These are phyloP conservation scores for Conus ventricosus DNA, from an alignment of 1,140 invertebrate genomes.

Conservation along the genomic window DNA sequence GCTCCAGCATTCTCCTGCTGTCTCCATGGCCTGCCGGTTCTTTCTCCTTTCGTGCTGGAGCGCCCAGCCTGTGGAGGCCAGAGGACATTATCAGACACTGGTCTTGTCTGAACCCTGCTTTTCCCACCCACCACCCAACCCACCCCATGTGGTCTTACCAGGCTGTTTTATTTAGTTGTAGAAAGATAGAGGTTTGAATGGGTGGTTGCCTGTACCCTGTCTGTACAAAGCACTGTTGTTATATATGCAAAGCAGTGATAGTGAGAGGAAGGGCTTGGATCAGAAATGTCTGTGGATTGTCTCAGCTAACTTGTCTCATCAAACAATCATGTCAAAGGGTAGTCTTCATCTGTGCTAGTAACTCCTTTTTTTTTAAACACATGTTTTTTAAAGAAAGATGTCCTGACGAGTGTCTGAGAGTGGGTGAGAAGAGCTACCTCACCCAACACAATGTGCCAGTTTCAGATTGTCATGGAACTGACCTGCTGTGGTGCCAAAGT, in stretches of 20 bases:
- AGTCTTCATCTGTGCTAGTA: background rate
- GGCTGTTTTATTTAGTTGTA: too few species aligned
- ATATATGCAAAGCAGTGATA: too few species aligned
- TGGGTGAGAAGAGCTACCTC: constrained; percentile 16
- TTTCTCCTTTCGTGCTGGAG: constrained; percentile 11
- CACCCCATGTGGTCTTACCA: too few species aligned
- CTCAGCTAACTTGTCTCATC: constrained; percentile 14
- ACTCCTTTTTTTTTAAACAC: background rate
- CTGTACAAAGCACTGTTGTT: too few species aligned
- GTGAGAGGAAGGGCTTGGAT: too few species aligned
- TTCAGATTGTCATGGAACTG: background rate
- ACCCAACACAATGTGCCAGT: background rate
- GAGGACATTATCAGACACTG: background rate
- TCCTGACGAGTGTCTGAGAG: background rate
- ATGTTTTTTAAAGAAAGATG: too few species aligned
- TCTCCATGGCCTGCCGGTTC: background rate
- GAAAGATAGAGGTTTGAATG: too few species aligned
- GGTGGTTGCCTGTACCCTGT: too few species aligned
- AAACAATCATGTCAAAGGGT: background rate
- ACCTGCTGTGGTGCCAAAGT: constrained; percentile 11
- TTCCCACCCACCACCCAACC: too few species aligned
- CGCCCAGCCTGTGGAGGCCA: background rate
- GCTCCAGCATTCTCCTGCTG: background rate
- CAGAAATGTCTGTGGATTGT: background rate
- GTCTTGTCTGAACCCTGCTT: too few species aligned